phyloP scores from a whole-genome alignment of 35 echinoderm and acorn worm species.

The Patiria miniata region DNA sequence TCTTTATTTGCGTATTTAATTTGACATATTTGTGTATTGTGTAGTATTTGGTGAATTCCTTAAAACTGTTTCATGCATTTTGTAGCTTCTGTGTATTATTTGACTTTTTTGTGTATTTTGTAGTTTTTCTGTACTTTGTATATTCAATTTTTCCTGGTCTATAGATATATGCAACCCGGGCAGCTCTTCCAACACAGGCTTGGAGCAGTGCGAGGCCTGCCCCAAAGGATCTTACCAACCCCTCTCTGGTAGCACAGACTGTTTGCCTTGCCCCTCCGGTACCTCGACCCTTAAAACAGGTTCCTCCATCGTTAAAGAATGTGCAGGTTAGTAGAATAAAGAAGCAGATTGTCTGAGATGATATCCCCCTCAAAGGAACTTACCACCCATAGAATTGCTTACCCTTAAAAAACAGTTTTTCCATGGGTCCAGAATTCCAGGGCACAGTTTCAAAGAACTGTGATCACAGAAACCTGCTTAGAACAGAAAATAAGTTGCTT shows the following conservation, averaged over 20 bases:
- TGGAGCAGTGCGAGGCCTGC: constrained; percentile 86
- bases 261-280: constrained; percentile 49
- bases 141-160: constrained; percentile 20
- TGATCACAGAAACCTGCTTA: no score
- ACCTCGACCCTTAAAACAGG: constrained; percentile 41
- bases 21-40: not conserved
- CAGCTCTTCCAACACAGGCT: constrained; percentile 56
- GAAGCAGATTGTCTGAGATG: no score
- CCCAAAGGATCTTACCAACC: constrained; percentile 67
- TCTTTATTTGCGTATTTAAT: no score
- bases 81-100: no score
- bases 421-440: no score
- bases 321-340: constrained; percentile 39
- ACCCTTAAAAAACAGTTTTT: no score
- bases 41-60: no score
- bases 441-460: no score
- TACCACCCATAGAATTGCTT: no score
- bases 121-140: not conserved
- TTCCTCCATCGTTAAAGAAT: constrained; percentile 8
- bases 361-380: no score
- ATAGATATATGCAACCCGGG: constrained; percentile 70
- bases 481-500: no score
- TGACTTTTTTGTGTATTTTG: not conserved
- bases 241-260: constrained; percentile 35
- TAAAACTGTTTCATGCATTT: no score